A percentile compares a stretch with the other conserved stretches of the same genome.
Conservation (phyloP, 2,113 vertebrate species). For the Leptodactylus fuscus region DNA sequence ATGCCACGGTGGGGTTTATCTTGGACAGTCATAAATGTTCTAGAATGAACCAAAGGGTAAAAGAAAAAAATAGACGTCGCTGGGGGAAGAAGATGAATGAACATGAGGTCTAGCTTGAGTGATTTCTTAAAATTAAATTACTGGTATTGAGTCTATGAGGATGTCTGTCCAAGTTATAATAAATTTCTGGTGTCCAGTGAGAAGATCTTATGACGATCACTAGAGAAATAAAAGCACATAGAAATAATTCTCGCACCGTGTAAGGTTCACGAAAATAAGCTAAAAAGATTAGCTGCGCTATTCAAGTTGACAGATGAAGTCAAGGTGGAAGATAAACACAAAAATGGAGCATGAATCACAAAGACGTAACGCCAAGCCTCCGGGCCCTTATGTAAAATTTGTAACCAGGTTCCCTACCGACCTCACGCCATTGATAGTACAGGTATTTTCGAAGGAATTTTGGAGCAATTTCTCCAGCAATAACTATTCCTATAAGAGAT, state of each 20-base stretch:
- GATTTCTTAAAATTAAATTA: slow-evolving; percentile 21
- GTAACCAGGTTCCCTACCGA: too few relatives aligned
- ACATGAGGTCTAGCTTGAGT: background rate
- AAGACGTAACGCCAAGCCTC: too few relatives aligned
- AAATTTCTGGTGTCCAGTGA: background rate
- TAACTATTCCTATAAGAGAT: too few relatives aligned
- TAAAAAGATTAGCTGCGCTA: background rate
- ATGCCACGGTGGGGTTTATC: slow-evolving; percentile 11
- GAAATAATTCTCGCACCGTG: background rate
- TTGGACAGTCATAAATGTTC: slow-evolving; percentile 21
- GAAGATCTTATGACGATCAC: slow-evolving; percentile 27
- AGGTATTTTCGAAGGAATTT: too few relatives aligned
- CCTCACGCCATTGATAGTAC: too few relatives aligned
- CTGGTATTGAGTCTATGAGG: background rate
- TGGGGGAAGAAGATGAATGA: slow-evolving; percentile 27
- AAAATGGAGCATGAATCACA: background rate
- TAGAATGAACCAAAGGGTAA: slow-evolving; percentile 25
- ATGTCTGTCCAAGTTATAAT: background rate
- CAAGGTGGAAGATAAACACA: background rate
- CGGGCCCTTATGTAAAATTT: too few relatives aligned
- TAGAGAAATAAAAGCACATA: background rate
- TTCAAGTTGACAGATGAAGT: background rate
- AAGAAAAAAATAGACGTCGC: background rate
- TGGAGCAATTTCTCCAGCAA: too few relatives aligned
- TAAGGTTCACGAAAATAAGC: slow-evolving; percentile 12